Conservation (phyloP, 2,888 invertebrate species). For the Stenodema calcarata region DNA sequence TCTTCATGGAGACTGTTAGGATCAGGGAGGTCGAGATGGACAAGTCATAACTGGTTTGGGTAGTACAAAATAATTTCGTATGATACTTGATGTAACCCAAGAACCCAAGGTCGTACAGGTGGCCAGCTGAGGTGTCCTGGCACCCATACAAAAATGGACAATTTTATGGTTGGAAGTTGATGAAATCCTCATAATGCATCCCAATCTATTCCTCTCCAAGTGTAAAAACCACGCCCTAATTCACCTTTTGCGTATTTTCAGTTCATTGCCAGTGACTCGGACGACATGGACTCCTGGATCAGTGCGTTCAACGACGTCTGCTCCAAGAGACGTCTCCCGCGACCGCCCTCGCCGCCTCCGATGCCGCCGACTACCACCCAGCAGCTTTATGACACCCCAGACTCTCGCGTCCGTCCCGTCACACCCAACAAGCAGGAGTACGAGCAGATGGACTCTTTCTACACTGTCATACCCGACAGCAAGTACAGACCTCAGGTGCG, state of each 20-base stretch:
- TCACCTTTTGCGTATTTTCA: constrained; percentile 43
- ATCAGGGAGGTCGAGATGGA: too few species aligned
- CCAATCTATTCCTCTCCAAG: too few species aligned
- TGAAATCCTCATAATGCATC: too few species aligned
- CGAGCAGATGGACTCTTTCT: constrained; percentile 55
- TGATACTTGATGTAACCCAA: too few species aligned
- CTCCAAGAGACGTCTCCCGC: constrained; percentile 42
- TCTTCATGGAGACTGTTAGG: too few species aligned
- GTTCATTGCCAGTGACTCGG: constrained; percentile 58
- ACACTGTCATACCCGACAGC: constrained; percentile 57
- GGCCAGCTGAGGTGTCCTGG: too few species aligned
- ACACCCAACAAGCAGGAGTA: constrained; percentile 52
- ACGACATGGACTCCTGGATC: constrained; percentile 59
- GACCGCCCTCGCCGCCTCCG: constrained; percentile 39
- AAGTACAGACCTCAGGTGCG: constrained; percentile 38
- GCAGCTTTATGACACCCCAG: constrained; percentile 57
- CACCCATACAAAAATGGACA: too few species aligned
- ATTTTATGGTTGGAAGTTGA: too few species aligned
- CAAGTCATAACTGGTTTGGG: too few species aligned
- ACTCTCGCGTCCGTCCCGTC: constrained; percentile 53
- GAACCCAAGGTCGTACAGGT: too few species aligned
- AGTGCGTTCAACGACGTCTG: constrained; percentile 55
- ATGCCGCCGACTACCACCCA: constrained; percentile 28
- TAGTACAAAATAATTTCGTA: too few species aligned
- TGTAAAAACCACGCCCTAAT: too few species aligned